Evolutionary conservation across 2,888 invertebrate species (phyloP).

Genomic region (Portevinia maculata): DNA sequence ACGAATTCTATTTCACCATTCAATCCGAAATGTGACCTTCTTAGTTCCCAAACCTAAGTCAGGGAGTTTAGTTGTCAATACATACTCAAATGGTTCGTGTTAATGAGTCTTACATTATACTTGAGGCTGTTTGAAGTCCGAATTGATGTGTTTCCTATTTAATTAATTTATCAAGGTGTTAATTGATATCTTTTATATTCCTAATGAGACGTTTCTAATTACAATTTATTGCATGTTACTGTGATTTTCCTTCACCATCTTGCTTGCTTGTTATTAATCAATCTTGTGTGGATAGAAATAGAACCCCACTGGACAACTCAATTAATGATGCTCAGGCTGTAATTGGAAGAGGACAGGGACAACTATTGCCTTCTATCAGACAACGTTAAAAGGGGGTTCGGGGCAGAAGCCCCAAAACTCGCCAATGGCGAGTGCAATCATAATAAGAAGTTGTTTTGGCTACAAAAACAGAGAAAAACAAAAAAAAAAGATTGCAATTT

Average conservation of each 20-base stretch:
- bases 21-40: no score
- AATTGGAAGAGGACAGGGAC: constrained; percentile 28
- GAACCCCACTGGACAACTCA: constrained; percentile 19
- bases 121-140: constrained; percentile 1
- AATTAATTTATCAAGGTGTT: constrained; percentile 5
- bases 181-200: constrained; percentile 7
- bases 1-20: not conserved
- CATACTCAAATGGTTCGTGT: not conserved
- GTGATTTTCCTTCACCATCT: constrained; percentile 2
- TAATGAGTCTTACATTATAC: not conserved
- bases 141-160: not conserved
- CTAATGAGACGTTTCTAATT: constrained; percentile 16
- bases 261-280: constrained; percentile 5
- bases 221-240: constrained; percentile 1
- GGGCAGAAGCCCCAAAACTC: not conserved
- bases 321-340: constrained; percentile 43
- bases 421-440: constrained; percentile 47
- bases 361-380: constrained; percentile 16
- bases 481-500: constrained; percentile 64
- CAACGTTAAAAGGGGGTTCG: not conserved
- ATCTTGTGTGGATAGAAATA: not conserved
- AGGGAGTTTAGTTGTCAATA: no score
- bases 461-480: constrained; percentile 26
- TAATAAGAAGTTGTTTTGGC: constrained; percentile 57
- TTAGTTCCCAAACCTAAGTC: no score